phyloP scores from a whole-genome alignment of 2,888 invertebrate genomes.

The Machimus rusticus region DNA sequence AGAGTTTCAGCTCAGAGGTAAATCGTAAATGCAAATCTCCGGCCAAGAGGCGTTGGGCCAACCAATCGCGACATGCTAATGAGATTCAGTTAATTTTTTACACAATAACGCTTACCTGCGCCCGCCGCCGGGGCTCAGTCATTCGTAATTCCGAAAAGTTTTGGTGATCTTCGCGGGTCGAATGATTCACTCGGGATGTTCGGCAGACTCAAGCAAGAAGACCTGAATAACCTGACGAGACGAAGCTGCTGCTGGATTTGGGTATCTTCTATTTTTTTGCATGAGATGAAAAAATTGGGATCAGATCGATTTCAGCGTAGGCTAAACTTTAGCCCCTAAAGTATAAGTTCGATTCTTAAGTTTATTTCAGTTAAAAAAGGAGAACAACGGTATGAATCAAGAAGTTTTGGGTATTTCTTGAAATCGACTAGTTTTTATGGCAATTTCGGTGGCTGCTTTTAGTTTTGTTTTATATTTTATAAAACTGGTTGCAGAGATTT shows the following conservation, averaged over 20 bases:
- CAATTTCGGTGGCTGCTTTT: neutral
- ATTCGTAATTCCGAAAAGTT: neutral
- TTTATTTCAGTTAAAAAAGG: neutral
- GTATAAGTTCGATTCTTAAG: neutral
- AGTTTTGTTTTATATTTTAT: neutral
- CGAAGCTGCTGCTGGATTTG: neutral
- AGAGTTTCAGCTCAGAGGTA: neutral
- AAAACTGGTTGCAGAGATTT: neutral
- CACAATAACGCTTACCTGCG: neutral
- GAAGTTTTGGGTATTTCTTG: neutral
- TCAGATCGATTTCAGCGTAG: neutral
- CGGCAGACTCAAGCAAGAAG: neutral
- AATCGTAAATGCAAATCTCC: neutral
- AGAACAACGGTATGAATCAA: neutral
- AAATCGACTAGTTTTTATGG: neutral
- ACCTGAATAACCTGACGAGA: neutral
- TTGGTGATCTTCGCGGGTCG: neutral
- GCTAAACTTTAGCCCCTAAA: neutral
- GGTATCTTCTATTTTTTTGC: neutral
- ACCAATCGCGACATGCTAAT: neutral
- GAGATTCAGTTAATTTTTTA: neutral
- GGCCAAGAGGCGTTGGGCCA: neutral
- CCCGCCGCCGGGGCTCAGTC: neutral
- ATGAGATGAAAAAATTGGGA: neutral
- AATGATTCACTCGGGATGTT: neutral